Percentiles rank a stretch among this genome's conserved stretches.
Conservation (phyloP, 2,888 invertebrate species). For the Ophion slaviceki region DNA sequence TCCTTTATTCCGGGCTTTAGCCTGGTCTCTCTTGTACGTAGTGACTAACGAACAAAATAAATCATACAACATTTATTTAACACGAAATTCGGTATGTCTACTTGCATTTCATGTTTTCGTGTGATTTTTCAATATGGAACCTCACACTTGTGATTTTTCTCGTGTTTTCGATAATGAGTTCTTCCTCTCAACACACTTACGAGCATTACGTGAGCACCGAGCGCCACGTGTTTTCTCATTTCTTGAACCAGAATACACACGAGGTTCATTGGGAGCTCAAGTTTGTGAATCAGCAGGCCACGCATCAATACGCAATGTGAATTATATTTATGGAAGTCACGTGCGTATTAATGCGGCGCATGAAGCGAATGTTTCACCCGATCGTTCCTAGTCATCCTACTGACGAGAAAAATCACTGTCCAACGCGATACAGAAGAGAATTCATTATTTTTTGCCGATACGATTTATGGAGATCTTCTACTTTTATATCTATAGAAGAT, state of each 20-base stretch:
- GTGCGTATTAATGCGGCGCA: not conserved
- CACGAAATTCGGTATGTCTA: too few species aligned
- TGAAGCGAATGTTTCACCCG: conserved; percentile 2
- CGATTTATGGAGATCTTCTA: not conserved
- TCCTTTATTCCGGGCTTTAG: too few species aligned
- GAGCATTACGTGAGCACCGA: not conserved
- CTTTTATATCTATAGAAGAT: too few species aligned
- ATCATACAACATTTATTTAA: too few species aligned
- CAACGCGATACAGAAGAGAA: not conserved
- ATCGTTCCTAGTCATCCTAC: not conserved
- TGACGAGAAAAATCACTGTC: conserved; percentile 5
- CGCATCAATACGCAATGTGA: conserved; percentile 8
- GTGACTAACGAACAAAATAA: too few species aligned
- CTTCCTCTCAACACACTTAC: not conserved
- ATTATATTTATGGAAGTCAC: not conserved
- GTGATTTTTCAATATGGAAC: too few species aligned
- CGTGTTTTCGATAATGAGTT: conserved; percentile 13
- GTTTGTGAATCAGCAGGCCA: conserved; percentile 17
- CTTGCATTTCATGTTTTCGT: too few species aligned
- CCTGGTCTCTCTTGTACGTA: too few species aligned
- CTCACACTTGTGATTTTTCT: not conserved
- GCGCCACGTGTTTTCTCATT: conserved; percentile 18
- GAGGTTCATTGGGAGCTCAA: conserved; percentile 1
- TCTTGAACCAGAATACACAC: not conserved
- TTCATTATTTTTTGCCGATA: not conserved